These are phyloP conservation scores for Taurulus bubalis DNA, from an alignment of 2,113 vertebrate species.

Conservation along the genomic window DNA sequence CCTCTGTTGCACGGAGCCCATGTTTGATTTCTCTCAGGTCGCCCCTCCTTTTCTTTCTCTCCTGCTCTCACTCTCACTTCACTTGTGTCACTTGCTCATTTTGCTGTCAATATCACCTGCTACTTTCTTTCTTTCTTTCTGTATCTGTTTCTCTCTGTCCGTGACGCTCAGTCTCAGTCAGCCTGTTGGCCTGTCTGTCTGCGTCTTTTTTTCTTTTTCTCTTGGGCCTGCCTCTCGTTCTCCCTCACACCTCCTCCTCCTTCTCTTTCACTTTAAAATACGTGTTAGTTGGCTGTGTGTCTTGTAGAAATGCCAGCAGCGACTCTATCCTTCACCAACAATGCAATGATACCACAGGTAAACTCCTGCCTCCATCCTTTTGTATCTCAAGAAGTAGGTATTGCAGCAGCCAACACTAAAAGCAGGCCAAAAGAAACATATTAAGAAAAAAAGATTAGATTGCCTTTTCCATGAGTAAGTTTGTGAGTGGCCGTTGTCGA, in stretches of 20 bases:
- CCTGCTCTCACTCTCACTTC: constrained; percentile 70
- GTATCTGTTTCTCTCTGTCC: constrained; percentile 50
- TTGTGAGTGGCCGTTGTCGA: constrained; percentile 51
- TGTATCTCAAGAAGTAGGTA: constrained; percentile 59
- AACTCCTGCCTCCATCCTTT: constrained; percentile 56
- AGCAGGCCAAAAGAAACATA: constrained; percentile 43
- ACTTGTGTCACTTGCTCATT: constrained; percentile 76
- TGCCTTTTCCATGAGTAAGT: constrained; percentile 55
- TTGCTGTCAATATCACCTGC: constrained; percentile 67
- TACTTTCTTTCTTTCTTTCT: constrained; percentile 45
- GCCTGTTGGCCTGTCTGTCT: constrained; percentile 70
- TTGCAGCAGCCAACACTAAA: constrained; percentile 62
- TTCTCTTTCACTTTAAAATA: constrained; percentile 68
- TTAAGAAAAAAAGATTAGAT: constrained; percentile 46
- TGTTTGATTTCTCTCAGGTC: constrained; percentile 85
- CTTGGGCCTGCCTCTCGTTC: constrained; percentile 46
- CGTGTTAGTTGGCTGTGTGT: constrained; percentile 71
- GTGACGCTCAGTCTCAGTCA: constrained; percentile 64
- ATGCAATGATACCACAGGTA: constrained; percentile 75
- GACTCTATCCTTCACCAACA: constrained; percentile 77
- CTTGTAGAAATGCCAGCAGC: constrained; percentile 77
- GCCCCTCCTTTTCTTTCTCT: constrained; percentile 73
- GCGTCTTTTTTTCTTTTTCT: constrained; percentile 47
- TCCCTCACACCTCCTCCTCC: constrained; percentile 61
- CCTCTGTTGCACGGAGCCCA: constrained; percentile 78